Evolutionary conservation across 2,797 vertebrate species (phyloP).

Genomic region (Holocentrus rufus): DNA sequence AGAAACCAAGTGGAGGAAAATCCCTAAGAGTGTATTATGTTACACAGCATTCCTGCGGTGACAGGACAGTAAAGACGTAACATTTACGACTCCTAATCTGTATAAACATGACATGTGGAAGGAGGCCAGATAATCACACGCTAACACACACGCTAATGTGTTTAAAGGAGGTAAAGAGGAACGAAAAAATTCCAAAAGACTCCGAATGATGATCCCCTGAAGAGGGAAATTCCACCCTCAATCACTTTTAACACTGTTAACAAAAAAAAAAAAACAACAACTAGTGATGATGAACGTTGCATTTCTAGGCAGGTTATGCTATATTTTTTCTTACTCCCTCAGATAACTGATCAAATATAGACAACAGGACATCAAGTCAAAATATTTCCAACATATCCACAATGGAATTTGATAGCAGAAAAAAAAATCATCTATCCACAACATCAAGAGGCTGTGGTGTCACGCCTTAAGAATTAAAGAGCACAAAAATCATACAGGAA

Average conservation of each 20-base stretch:
- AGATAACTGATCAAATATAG: no score
- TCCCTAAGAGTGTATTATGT: conserved; percentile 52
- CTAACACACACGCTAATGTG: neutral
- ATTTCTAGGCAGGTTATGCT: no score
- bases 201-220: neutral
- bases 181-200: neutral
- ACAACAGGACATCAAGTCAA: no score
- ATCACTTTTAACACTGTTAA: no score
- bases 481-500: no score
- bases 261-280: no score
- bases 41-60: conserved; percentile 48
- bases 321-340: no score
- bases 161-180: conserved; percentile 4
- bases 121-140: conserved; percentile 33
- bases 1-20: conserved; percentile 41
- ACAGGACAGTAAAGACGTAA: conserved; percentile 50
- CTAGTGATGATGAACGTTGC: no score
- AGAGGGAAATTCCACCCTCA: no score
- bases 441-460: no score
- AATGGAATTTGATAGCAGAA: neutral
- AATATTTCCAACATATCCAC: no score
- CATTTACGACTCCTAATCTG: conserved; percentile 50
- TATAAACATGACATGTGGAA: conserved; percentile 47
- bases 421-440: neutral
- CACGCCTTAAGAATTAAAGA: no score